Evolutionary conservation across 1,140 invertebrate genomes (phyloP), one percentile per base, ranked within the genome.

Genomic region (Melipona quadrifasciata): DNA sequence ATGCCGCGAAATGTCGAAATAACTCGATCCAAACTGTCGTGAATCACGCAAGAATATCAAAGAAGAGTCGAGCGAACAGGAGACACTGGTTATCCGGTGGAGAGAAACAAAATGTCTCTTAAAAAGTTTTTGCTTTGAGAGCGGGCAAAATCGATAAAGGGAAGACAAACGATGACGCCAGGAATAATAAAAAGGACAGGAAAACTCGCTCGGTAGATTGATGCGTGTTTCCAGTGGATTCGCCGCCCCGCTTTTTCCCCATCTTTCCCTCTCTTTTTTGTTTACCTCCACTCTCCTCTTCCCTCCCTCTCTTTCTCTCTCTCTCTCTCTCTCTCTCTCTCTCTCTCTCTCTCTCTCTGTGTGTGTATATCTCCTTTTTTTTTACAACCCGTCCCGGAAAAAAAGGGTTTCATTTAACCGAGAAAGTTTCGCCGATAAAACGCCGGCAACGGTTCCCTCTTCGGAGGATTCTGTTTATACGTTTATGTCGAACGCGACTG

Each of bases 401-500:
- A 61, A 65, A 71, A 58, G 53, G 75, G 39, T 83, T 79, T 79
- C 82, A 53, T 82, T 85, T 82, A 74, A 82, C 51, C 78, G 77
- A 79, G 57, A 73, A 84, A 84, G 58, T 76, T 75, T 61, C 39
- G 19, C 39, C 67, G 80, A 80, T 80, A 68, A 80, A 84, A 73
- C 68, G 34, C 19, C 21, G 12, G 24, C 71, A 14, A 2, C 53
- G 77, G 51, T 65, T 27, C 14, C 12, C 82, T 84, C 67, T 80
- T 79, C 77, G 67, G 68, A 80, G 76, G 51, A 74, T 72, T 80
- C 76, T 84, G 77, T 87, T 87, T 87, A 73, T 75, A 68, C 86
- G 73, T 88, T 88, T 79, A 86, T 64, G 70, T 84, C 75, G 71
- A 76, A 76, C 65, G 51, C 57, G 71, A 61, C 70, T 70, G 83